Evolutionary conservation across 2,888 invertebrate genomes (phyloP).

Genomic region (Netelia melanura): DNA sequence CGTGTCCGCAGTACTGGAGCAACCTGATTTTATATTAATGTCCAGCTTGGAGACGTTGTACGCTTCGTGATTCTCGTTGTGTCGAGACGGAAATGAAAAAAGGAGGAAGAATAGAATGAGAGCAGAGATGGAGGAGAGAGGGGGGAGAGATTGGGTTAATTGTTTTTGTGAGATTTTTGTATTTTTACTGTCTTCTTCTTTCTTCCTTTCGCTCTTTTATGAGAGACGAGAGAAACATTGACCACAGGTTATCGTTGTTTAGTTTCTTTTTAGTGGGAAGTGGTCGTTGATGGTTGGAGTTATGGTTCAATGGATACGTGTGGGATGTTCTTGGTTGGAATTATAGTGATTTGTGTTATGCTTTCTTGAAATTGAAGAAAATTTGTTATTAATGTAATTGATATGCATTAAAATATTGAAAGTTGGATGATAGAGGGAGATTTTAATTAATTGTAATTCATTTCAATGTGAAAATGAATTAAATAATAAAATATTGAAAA

Average conservation of each 20-base stretch:
- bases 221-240: not conserved
- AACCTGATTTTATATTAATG: constrained; percentile 63
- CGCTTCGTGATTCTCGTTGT: constrained; percentile 41
- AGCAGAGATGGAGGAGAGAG: constrained; percentile 2
- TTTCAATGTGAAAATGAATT: no score
- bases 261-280: not conserved
- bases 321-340: not conserved
- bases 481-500: no score
- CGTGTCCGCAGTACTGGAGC: constrained; percentile 10
- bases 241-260: not conserved
- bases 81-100: constrained; percentile 3
- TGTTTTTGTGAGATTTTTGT: not conserved
- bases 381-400: no score
- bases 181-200: not conserved
- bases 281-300: not conserved
- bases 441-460: no score
- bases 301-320: not conserved
- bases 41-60: constrained; percentile 38
- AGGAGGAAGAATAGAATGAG: not conserved
- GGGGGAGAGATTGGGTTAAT: not conserved
- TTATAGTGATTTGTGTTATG: no score
- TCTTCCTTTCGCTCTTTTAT: not conserved
- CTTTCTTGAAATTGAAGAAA: no score
- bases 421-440: no score
- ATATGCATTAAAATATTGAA: no score